phyloP scores from a whole-genome alignment of 2,797 vertebrate species.

The Pangasius mekongensis region DNA sequence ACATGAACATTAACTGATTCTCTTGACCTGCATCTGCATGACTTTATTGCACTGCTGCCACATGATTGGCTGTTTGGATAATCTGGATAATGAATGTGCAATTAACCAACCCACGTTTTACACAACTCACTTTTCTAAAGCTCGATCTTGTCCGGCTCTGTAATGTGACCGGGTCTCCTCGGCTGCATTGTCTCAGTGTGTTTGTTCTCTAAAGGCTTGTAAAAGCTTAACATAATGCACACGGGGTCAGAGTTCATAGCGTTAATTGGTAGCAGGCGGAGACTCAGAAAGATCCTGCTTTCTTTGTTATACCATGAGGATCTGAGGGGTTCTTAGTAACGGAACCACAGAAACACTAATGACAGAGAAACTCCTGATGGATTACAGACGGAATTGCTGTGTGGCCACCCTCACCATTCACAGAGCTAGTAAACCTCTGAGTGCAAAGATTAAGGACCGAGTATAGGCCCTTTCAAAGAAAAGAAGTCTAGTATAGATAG shows the following conservation, averaged over 20 bases:
- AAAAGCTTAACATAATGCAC: slow-evolving; percentile 59
- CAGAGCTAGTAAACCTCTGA: neutral
- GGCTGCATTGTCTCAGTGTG: slow-evolving; percentile 35
- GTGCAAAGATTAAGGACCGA: neutral
- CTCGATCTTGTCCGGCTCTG: neutral
- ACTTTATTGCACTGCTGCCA: neutral
- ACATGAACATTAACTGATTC: neutral
- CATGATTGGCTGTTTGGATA: neutral
- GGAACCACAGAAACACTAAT: slow-evolving; percentile 27
- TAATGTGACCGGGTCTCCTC: neutral
- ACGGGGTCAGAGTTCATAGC: slow-evolving; percentile 55
- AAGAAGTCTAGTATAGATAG: too few species aligned
- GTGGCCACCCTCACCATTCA: neutral
- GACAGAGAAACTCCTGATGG: neutral
- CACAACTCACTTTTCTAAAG: neutral
- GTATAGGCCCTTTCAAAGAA: neutral
- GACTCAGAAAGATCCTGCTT: slow-evolving; percentile 47
- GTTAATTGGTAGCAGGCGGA: slow-evolving; percentile 56
- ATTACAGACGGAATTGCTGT: slow-evolving; percentile 7
- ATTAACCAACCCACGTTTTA: neutral
- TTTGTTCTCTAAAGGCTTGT: slow-evolving; percentile 49
- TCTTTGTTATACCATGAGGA: slow-evolving; percentile 44
- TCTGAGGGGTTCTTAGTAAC: slow-evolving; percentile 46
- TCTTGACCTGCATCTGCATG: neutral
- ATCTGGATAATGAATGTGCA: neutral